Conservation (phyloP, 2,888 invertebrate species). For the Exephanes ischioxanthus region DNA sequence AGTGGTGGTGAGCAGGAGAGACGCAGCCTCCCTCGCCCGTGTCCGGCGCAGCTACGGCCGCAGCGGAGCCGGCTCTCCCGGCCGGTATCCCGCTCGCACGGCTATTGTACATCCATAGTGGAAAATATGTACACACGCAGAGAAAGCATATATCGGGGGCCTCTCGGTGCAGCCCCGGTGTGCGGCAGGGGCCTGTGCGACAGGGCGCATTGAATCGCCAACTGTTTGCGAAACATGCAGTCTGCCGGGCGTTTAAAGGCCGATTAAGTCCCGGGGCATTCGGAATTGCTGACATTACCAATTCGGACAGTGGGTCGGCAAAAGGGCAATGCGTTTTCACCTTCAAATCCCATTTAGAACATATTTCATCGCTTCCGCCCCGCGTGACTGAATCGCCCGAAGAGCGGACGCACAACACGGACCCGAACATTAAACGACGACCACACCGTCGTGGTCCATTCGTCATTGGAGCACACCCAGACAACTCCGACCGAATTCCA, state of each 20-base stretch:
- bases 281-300: conserved; percentile 63
- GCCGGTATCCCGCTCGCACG: conserved; percentile 5
- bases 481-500: conserved; percentile 47
- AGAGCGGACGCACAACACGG: conserved; percentile 26
- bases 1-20: conserved; percentile 46
- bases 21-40: conserved; percentile 55
- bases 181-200: conserved; percentile 23
- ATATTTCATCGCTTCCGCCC: conserved; percentile 64
- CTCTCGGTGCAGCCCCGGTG: neutral
- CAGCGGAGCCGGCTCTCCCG: conserved; percentile 37
- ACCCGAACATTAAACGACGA: conserved; percentile 61
- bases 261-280: conserved; percentile 53
- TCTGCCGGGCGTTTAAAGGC: conserved; percentile 60
- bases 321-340: conserved; percentile 63
- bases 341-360: conserved; percentile 66
- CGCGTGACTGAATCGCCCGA: conserved; percentile 43
- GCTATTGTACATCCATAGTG: conserved; percentile 40
- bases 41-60: conserved; percentile 9
- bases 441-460: conserved; percentile 61
- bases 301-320: conserved; percentile 46
- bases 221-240: conserved; percentile 71
- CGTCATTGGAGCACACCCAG: conserved; percentile 51
- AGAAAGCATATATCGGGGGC: conserved; percentile 13
- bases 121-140: conserved; percentile 59
- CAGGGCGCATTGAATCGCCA: conserved; percentile 67